Conservation (phyloP, 30 jellyfish, hydroid and myxozoan species). For the Hydractinia symbiolongicarpus region DNA sequence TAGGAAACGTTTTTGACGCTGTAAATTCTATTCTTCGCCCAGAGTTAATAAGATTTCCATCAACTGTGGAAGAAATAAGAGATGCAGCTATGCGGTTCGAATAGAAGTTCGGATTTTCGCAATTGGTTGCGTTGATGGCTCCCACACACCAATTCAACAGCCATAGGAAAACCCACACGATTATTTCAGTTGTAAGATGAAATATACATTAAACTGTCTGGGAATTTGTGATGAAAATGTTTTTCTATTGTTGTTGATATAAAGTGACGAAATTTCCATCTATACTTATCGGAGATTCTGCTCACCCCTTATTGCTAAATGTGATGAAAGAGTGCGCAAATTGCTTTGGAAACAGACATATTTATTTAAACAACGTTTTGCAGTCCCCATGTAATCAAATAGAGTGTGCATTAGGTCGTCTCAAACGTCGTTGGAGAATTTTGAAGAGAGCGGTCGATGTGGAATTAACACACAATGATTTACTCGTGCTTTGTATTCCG, state of each 20-base stretch:
- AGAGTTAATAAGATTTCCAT: slow-evolving; percentile 15
- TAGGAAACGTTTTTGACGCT: slow-evolving; percentile 10
- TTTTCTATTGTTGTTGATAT: slow-evolving; percentile 12
- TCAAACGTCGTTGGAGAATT: slow-evolving; percentile 16
- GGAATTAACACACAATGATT: slow-evolving; percentile 15
- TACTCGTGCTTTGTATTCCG: slow-evolving; percentile 21
- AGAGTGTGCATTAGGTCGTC: slow-evolving; percentile 35
- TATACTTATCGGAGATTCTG: slow-evolving; percentile 62
- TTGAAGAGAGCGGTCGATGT: slow-evolving; percentile 7
- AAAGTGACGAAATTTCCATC: slow-evolving; percentile 33
- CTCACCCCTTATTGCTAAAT: slow-evolving; percentile 5
- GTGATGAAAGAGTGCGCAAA: too few species aligned
- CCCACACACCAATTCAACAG: slow-evolving; percentile 55
- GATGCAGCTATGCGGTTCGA: slow-evolving; percentile 23
- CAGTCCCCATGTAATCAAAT: slow-evolving; percentile 18
- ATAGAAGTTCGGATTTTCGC: slow-evolving; percentile 51
- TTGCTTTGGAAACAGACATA: too few species aligned
- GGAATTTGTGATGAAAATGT: slow-evolving; percentile 54
- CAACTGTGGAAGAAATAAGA: slow-evolving; percentile 32
- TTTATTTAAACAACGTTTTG: too few species aligned
- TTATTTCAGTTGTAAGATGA: slow-evolving; percentile 53
- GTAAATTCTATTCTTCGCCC: slow-evolving; percentile 20
- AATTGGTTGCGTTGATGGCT: slow-evolving; percentile 78
- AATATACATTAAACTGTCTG: slow-evolving; percentile 51
- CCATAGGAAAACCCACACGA: slow-evolving; percentile 71